Evolutionary conservation across 2,888 invertebrate genomes (phyloP), one percentile per base, ranked within the genome.

Genomic region (Limnephilus auricula): DNA sequence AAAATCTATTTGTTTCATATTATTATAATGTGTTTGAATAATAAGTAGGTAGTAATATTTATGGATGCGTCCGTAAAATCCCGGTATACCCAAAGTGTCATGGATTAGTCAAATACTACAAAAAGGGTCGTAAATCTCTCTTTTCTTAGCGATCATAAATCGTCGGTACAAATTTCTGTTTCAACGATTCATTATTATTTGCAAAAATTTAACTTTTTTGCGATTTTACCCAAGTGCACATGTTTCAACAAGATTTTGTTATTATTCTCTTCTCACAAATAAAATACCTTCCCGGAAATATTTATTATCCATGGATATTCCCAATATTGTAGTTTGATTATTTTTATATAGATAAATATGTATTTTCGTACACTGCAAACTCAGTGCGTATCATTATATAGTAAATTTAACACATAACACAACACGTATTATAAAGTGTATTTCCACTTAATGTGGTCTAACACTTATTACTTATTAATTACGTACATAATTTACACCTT

Each of bases 81-180:
- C 65, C 65, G 65, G 25, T 34, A 6, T 15, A 83, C 34, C 37
- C 83, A 18, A 83, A 37, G 18, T 37, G 83, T 37, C 83, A 25
- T 18, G 34, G 83, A 83, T 83, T 83, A 83, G 83, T 83, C 37
- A 83, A 83, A 34, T n/a, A 37, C 12, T 34, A 18, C 37, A 37
- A 34, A 34, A 31, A 37, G 83, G 25, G 83, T 31, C 34, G 83
- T 83, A 32, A 83, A 83, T 83, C 32, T 83, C 15, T 34, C 83
- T 37, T 83, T 83, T 37, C 82, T 30, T 31, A 25, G 25, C 25
- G 37, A 83, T 83, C 83, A 34, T 83, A 83, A 83, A 83, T 83
- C 25, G 25, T 65, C 65, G 65, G 65, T 65, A 65, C 65, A 65
- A n/a, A 65, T 65, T 65, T 65, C 9, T n/a, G 65, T 9, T 65